Evolutionary conservation across 2,797 vertebrate genomes (phyloP).

Genomic region (Hozukius guyotensis): DNA sequence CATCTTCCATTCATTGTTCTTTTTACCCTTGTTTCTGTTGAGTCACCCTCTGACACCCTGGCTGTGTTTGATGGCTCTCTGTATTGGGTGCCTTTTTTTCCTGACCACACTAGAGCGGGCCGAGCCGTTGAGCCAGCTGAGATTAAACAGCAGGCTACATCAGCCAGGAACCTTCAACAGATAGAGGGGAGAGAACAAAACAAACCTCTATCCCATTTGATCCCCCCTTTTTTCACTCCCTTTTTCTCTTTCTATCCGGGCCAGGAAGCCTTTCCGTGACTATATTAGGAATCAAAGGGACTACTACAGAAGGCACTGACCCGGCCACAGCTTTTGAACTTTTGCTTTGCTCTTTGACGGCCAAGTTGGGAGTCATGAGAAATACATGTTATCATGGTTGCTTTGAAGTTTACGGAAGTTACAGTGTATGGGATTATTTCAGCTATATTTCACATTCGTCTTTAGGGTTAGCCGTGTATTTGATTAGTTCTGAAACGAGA

Average conservation of each 20-base stretch:
- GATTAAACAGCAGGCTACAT: slow-evolving; percentile 65
- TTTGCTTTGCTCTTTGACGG: slow-evolving; percentile 45
- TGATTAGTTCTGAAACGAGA: neutral
- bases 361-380: slow-evolving; percentile 36
- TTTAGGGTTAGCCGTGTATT: neutral
- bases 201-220: slow-evolving; percentile 69
- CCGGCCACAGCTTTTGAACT: slow-evolving; percentile 61
- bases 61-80: slow-evolving; percentile 20
- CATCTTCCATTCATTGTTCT: neutral
- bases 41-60: neutral
- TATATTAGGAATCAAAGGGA: slow-evolving; percentile 75
- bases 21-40: neutral
- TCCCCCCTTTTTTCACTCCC: slow-evolving; percentile 54
- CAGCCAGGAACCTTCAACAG: slow-evolving; percentile 53
- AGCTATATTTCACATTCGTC: neutral
- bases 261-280: slow-evolving; percentile 61
- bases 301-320: slow-evolving; percentile 51
- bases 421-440: neutral
- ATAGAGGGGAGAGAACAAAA: slow-evolving; percentile 64
- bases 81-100: slow-evolving; percentile 12
- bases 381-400: neutral
- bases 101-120: neutral
- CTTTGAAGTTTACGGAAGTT: slow-evolving; percentile 36
- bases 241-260: slow-evolving; percentile 44
- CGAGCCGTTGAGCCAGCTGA: slow-evolving; percentile 52